These are phyloP conservation scores for Orgyia antiqua DNA, from an alignment of 2,888 invertebrate genomes.

Conservation along the genomic window DNA sequence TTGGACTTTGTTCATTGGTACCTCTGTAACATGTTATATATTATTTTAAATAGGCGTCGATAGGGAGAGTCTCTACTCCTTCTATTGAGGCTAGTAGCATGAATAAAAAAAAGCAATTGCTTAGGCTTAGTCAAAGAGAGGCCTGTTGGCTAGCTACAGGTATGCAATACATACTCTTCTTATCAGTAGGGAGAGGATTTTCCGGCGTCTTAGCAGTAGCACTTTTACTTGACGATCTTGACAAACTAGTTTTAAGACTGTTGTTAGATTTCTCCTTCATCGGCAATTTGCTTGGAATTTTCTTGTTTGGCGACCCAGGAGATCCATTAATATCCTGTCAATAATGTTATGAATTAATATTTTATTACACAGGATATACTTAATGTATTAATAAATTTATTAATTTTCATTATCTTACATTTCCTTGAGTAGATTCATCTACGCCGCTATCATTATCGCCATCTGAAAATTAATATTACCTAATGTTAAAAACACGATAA, in stretches of 20 bases:
- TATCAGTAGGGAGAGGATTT: conserved; percentile 72
- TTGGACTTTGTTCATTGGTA: conserved; percentile 96
- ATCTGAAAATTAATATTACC: conserved; percentile 75
- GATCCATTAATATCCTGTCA: conserved; percentile 82
- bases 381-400: not conserved
- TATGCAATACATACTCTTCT: conserved; percentile 89
- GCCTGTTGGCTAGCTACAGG: no score
- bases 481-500: no score
- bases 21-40: conserved; percentile 81
- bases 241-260: conserved; percentile 70
- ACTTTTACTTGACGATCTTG: conserved; percentile 80
- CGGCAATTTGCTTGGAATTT: conserved; percentile 79
- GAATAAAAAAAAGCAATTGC: no score
- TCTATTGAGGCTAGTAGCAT: not conserved
- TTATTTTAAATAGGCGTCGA: no score
- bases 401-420: conserved; percentile 75
- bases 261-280: conserved; percentile 68
- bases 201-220: conserved; percentile 85
- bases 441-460: conserved; percentile 91
- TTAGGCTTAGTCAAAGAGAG: no score
- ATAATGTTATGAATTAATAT: not conserved
- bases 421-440: conserved; percentile 88
- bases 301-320: conserved; percentile 85
- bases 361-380: not conserved
- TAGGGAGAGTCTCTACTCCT: not conserved